Base-by-base conservation (phyloP, 2,888 invertebrate genomes). In the Drosophila mulleri region DNA sequence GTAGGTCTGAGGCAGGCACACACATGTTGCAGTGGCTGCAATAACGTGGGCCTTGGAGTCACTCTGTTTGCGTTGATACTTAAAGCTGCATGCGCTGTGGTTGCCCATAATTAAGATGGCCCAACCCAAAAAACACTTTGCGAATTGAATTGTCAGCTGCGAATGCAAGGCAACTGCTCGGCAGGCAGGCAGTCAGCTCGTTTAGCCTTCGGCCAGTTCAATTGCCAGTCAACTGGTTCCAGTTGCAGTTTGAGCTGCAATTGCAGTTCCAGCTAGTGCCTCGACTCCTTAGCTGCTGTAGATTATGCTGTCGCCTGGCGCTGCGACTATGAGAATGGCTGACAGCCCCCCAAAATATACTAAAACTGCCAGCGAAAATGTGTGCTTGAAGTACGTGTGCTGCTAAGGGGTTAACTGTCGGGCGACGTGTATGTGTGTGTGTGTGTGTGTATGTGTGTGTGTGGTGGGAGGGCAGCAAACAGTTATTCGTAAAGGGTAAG, bases 51-150 rank as follows among this genome's bases (percentile, higher is more conserved):
- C 53, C 23, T 37, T 39, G 53, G 37, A 9, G 53, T 37, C 81
- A 72, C 71, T 78, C 83, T 57, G 56, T 32, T 57, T 44, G 81
- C 67, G 82, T 69, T 73, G 79, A 79, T 76, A 78, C 75, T 81
- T 75, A 63, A 63, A 67, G 71, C 71, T 67, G 68, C 41, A 60
- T 47, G 54, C 58, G 56, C 57, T 45, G 50, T 37, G 39, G 44
- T 53, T 48, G 50, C 35, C 81, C 86, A 85, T 83, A 83, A 83
- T 83, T 83, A 86, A 83, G 79, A 67, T 76, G 83, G 18, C 70
- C 32, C 42, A 7, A 14, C 7, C 57, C n/a, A 20, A 18, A 20
- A 32, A 32, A 44, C 44, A 57, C 41, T 41, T 39, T 26, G 39
- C 41, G 54, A 54, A 54, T 54, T 54, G 54, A 60, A 67, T 67